Base-by-base conservation (phyloP, 1,140 invertebrate species). In the Drosophila rhopaloa region DNA sequence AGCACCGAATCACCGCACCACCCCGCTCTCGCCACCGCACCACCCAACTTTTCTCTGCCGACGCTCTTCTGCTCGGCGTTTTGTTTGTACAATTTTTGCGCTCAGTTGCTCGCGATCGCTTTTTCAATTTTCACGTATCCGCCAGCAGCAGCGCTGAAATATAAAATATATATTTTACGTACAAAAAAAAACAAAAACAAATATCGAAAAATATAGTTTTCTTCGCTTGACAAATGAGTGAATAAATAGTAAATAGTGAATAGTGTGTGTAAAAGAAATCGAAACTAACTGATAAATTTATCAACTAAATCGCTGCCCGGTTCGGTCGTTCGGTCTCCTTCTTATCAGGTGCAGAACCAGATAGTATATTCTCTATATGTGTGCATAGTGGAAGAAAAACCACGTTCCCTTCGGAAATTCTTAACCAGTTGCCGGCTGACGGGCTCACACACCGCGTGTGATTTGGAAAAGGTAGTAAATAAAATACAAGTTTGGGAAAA, bases 71-170 rank as follows among this genome's bases (percentile, higher is more conserved):
- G 48, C 59, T 14, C 66, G 63, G 19, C 65, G 63, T 81, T 86
- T 81, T 82, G 83, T 81, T 90, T 89, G 65, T 85, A 90, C 63
- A 79, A 83, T 71, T 90, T 89, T 91, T 84, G 78, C 83, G 80
- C 84, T 91, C 88, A 91, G 88, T 91, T 73, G 88, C 80, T 91
- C 83, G 88, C 88, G 88, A 89, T 91, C 88, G 88, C 78, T 74
- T 84, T 91, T 91, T 88, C 80, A 79, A 91, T 91, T 91, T 91
- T 91, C 89, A 90, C 88, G 88, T 83, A 88, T 70, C 59, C 60
- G 37, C 58, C 43, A 32, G 48, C 62, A 43, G 51, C 57, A 41
- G 57, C 61, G 66, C 46, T 38, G 11, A 67, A 63, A 61, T 53
- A 74, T 41, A 48, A 55, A 32, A 14, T 60, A 27, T 40, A 60